These are phyloP conservation scores for Petrocephalus microphthalmus DNA, from an alignment of 2,113 vertebrate species.

Conservation along the genomic window DNA sequence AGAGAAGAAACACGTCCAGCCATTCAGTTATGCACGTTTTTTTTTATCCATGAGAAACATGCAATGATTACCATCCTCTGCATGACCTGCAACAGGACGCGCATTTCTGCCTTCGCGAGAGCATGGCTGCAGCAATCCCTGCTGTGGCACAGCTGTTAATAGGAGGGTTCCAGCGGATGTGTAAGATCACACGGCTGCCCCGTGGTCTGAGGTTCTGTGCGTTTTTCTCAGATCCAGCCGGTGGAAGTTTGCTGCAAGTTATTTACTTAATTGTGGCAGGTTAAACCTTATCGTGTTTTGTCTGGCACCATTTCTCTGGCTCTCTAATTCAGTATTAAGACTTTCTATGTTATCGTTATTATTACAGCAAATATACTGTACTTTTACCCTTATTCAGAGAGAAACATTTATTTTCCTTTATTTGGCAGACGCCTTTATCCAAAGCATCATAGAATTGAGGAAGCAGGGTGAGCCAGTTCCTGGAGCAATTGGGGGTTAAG, in stretches of 20 bases:
- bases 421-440: not conserved
- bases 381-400: not conserved
- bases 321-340: not conserved
- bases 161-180: not conserved
- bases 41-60: not conserved
- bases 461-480: not conserved
- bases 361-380: not conserved
- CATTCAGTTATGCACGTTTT: not conserved
- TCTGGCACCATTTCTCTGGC: not conserved
- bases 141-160: not conserved
- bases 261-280: not conserved
- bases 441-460: not conserved
- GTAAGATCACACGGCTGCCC: slow-evolving; percentile 10
- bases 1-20: not conserved
- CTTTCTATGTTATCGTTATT: not conserved
- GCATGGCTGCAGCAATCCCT: not conserved
- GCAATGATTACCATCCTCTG: not conserved
- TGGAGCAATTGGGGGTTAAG: not conserved
- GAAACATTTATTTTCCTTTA: not conserved
- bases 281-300: not conserved
- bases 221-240: not conserved
- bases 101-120: not conserved
- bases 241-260: not conserved
- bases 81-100: not conserved
- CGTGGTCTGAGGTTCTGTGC: not conserved